Evolutionary conservation across 35 echinoderm and acorn worm species (phyloP).

Genomic region (Apostichopus japonicus): DNA sequence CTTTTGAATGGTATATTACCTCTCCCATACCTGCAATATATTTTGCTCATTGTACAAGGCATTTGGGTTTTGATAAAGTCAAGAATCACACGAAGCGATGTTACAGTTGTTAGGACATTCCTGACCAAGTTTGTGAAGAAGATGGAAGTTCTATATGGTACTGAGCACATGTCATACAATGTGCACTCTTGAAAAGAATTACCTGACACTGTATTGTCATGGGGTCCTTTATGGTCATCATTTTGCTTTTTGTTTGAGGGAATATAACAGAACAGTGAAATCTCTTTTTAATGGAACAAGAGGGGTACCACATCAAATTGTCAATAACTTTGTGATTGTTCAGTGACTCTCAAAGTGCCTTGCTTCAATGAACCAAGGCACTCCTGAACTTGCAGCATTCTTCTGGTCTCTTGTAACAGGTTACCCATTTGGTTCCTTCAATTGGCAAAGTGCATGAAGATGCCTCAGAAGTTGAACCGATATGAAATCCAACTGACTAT

Average conservation of each 20-base stretch:
- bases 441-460: neutral
- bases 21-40: neutral
- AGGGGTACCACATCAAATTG: neutral
- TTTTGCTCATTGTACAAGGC: neutral
- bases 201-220: neutral
- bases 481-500: neutral
- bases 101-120: neutral
- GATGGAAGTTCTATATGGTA: constrained; percentile 38
- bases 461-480: neutral
- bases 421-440: constrained; percentile 25
- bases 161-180: neutral
- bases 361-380: neutral
- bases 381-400: neutral
- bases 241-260: constrained; percentile 54
- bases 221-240: constrained; percentile 13
- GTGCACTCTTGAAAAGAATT: constrained; percentile 1
- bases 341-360: constrained; percentile 4
- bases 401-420: neutral
- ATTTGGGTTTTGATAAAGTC: constrained; percentile 4
- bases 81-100: neutral
- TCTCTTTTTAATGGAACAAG: neutral
- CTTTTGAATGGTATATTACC: neutral
- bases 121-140: constrained; percentile 24
- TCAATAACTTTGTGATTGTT: neutral
- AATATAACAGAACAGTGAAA: constrained; percentile 7